phyloP scores from a whole-genome alignment of 2,113 vertebrate species.

The Tetrao urogallus region DNA sequence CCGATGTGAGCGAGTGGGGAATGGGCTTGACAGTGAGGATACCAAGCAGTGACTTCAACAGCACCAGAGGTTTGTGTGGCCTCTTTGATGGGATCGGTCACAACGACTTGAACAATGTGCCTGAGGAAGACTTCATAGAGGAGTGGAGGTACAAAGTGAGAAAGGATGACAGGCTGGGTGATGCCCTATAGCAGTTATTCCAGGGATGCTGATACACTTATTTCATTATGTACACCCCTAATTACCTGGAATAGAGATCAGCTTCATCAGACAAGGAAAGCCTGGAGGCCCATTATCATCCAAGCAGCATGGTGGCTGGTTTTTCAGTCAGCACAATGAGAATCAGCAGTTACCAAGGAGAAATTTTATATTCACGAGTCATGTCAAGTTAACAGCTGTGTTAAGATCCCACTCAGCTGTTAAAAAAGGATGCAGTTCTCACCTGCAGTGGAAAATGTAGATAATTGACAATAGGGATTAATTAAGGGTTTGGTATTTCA shows the following conservation, averaged over 20 bases:
- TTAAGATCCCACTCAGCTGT: slow-evolving; percentile 7
- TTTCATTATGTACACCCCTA: not conserved
- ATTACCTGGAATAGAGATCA: not conserved
- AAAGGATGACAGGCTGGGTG: not conserved
- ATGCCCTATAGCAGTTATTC: not conserved
- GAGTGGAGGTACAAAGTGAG: slow-evolving; percentile 74
- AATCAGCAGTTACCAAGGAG: not conserved
- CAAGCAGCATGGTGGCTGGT: not conserved
- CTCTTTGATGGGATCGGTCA: slow-evolving; percentile 77
- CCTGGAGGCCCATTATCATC: not conserved
- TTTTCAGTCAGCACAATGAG: not conserved
- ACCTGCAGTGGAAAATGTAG: slow-evolving; percentile 32
- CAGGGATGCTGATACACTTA: not conserved
- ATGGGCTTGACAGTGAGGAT: slow-evolving; percentile 79
- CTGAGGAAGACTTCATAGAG: slow-evolving; percentile 75
- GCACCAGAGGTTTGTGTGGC: slow-evolving; percentile 78
- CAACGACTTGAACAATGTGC: slow-evolving; percentile 75
- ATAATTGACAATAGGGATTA: slow-evolving; percentile 51
- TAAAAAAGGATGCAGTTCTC: not conserved
- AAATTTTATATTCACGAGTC: not conserved
- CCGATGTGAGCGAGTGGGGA: slow-evolving; percentile 76
- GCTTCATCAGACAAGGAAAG: not conserved
- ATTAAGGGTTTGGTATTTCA: slow-evolving; percentile 55
- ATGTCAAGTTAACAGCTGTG: slow-evolving; percentile 23
- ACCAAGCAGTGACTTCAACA: slow-evolving; percentile 76